phyloP scores from a whole-genome alignment of 1,140 invertebrate genomes.

The Stegodyphus dumicola region DNA sequence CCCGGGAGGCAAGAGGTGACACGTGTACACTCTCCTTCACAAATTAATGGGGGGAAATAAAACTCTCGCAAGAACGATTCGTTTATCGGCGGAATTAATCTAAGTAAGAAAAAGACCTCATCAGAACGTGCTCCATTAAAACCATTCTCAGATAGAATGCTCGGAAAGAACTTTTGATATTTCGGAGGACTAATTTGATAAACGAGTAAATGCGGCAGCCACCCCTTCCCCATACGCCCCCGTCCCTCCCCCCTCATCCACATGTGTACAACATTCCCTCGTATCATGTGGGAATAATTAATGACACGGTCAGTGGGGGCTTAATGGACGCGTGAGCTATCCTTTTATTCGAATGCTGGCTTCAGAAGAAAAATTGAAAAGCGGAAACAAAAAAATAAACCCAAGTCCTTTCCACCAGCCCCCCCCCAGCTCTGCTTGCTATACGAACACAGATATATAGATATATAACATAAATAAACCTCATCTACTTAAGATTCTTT shows the following conservation, averaged over 20 bases:
- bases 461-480: conserved; percentile 61
- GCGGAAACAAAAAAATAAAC: neutral
- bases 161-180: conserved; percentile 59
- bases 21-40: conserved; percentile 34
- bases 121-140: conserved; percentile 57
- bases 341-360: conserved; percentile 59
- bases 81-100: conserved; percentile 57
- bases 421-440: no score
- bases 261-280: conserved; percentile 43
- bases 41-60: conserved; percentile 58
- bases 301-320: conserved; percentile 51
- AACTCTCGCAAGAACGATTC: conserved; percentile 35
- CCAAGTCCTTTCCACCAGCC: neutral
- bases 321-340: conserved; percentile 58
- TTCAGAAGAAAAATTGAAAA: conserved; percentile 31
- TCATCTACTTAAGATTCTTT: conserved; percentile 61
- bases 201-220: conserved; percentile 51
- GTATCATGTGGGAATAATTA: conserved; percentile 61
- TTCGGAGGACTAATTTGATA: conserved; percentile 58
- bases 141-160: conserved; percentile 49
- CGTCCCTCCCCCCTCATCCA: neutral
- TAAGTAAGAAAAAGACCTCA: conserved; percentile 49
- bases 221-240: neutral
- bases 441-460: conserved; percentile 40
- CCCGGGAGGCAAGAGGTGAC: conserved; percentile 27